phyloP scores from a whole-genome alignment of 2,797 vertebrate genomes.

The Heteromormyrus szaboi region DNA sequence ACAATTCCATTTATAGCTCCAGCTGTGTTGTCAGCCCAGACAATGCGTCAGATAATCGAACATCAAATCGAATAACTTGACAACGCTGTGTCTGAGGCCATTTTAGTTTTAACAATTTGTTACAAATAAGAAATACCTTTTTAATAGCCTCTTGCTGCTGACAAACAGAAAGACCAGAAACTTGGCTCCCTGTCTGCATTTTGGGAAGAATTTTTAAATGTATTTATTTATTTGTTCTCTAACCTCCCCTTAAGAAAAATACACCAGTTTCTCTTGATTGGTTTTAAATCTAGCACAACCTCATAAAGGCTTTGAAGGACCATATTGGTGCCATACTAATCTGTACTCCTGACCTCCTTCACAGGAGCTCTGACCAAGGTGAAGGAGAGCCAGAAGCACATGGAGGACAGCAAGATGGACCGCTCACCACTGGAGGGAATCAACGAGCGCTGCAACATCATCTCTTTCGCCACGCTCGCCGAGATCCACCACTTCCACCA shows the following conservation, averaged over 20 bases:
- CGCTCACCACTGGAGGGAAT: slow-evolving; percentile 79
- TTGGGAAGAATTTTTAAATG: neutral
- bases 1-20: neutral
- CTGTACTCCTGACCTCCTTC: neutral
- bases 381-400: slow-evolving; percentile 89
- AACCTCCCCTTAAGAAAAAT: neutral
- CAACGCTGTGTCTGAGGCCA: neutral
- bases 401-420: slow-evolving; percentile 96
- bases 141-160: neutral
- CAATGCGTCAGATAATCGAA: neutral
- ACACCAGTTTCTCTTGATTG: neutral
- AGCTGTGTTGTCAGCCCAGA: neutral
- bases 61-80: neutral
- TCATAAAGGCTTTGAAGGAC: neutral
- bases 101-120: neutral
- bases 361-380: slow-evolving; percentile 95
- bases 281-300: neutral
- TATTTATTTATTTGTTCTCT: neutral
- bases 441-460: slow-evolving; percentile 92
- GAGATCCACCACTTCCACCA: slow-evolving; percentile 98
- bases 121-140: neutral
- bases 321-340: neutral
- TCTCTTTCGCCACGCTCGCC: slow-evolving; percentile 88
- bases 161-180: neutral
- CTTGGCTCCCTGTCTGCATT: neutral